Base-by-base conservation (phyloP, 2,797 vertebrate species). In the Todus mexicanus region DNA sequence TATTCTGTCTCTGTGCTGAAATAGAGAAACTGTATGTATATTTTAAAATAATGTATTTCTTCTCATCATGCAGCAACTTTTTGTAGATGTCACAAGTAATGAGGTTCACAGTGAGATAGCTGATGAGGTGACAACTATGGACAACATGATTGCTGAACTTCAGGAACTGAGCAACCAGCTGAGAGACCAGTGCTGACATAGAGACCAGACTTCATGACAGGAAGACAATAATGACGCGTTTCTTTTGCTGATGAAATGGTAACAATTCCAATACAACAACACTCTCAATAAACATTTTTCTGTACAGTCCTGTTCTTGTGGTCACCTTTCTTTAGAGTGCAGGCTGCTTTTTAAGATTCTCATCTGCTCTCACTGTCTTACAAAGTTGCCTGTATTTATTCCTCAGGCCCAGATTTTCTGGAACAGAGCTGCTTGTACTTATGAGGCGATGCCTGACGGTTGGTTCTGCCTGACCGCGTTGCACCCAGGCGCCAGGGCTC, bases 151-250 rank as follows among this genome's bases (percentile, higher is more conserved):
- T 65, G 68, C 90, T 3, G 97, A 98, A 84, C 97, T 99, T 57
- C 99, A 99, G 96, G 98, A 98, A 43, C 96, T 98, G 73, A 98
- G 98, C 63, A 98, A 96, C 71, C 97, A 96, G 35, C 96, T 98
- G 84, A 98, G 98, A 43, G 97, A 98, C 95, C 96, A 80, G 35
- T 70, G 85, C 84, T 97, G 93, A 97, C 84, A 47, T 12, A 31
- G 0, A 7, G 78, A 82, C 77, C 33, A 8, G 21, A 66, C 92
- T 95, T 93, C 1, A 0, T 56, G 57, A 77, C n/a, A 54, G 59
- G 43, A 88, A 54, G 47, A 45, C 14, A 20, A 43, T 31, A 65
- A 54, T 43, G 47, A 48, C 21, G 5, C 38, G 17, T 70, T 92
- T 77, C 33, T 69, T 89, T 92, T 77, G 31, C 45, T 93, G 75